Evolutionary conservation across 2,797 vertebrate genomes (phyloP).

Genomic region (Chanos chanos): DNA sequence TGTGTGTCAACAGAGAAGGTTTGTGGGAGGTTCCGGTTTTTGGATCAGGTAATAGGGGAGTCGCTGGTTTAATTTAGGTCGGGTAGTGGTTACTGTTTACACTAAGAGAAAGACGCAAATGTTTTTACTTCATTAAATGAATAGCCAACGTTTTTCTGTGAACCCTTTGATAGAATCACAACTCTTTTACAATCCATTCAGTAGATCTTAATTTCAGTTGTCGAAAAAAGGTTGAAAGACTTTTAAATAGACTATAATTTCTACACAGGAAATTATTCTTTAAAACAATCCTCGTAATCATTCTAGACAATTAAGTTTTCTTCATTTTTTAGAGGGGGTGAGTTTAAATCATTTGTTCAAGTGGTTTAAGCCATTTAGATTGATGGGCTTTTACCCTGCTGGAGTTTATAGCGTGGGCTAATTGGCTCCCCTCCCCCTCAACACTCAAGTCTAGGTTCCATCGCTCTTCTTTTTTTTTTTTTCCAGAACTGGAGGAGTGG

Average conservation of each 20-base stretch:
- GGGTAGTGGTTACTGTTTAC: not conserved
- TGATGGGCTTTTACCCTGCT: constrained; percentile 63
- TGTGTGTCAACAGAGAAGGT: too few species aligned
- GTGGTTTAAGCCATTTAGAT: constrained; percentile 57
- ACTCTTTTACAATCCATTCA: not conserved
- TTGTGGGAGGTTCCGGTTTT: too few species aligned
- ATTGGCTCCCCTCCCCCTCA: constrained; percentile 40
- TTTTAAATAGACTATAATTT: too few species aligned
- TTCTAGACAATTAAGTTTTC: constrained; percentile 13
- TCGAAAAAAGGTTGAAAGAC: too few species aligned
- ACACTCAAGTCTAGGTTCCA: constrained; percentile 15
- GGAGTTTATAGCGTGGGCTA: constrained; percentile 65
- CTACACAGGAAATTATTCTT: constrained; percentile 18
- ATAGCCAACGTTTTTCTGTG: not conserved
- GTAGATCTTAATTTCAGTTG: not conserved
- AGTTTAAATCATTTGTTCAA: constrained; percentile 61
- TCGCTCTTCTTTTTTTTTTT: constrained; percentile 16
- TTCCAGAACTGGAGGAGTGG: constrained; percentile 26
- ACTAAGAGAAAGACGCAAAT: too few species aligned
- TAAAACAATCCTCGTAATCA: constrained; percentile 14
- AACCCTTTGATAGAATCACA: not conserved
- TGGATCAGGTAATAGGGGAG: too few species aligned
- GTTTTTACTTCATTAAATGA: not conserved
- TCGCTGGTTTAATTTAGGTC: too few species aligned
- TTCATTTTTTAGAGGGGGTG: constrained; percentile 57